phyloP scores from a whole-genome alignment of 2,888 invertebrate species.

The Amphiduros pacificus region DNA sequence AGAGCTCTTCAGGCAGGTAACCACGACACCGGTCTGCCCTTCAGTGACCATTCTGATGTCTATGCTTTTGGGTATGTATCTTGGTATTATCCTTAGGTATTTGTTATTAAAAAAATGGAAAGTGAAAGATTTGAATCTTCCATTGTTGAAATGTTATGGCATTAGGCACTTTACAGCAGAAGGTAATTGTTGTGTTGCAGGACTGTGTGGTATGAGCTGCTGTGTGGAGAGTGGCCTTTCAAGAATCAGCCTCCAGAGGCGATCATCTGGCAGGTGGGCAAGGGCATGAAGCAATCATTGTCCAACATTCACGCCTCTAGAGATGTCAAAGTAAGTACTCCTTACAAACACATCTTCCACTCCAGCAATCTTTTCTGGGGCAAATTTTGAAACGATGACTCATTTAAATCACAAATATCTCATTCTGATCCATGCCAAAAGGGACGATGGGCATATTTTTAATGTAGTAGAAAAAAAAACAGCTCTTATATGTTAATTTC shows the following conservation, averaged over 20 bases:
- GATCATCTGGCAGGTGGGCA: constrained; percentile 97
- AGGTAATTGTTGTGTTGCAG: constrained; percentile 62
- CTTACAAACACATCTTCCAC: too few species aligned
- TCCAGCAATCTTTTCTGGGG: too few species aligned
- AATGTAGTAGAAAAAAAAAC: too few species aligned
- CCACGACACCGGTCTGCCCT: constrained; percentile 82
- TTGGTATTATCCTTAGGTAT: neutral
- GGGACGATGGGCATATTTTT: too few species aligned
- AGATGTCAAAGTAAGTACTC: constrained; percentile 84
- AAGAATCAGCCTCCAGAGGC: constrained; percentile 86
- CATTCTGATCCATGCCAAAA: too few species aligned
- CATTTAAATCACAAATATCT: too few species aligned
- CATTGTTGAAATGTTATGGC: neutral
- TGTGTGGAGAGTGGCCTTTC: constrained; percentile 96
- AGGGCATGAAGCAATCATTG: constrained; percentile 87
- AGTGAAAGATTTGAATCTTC: neutral
- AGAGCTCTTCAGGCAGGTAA: constrained; percentile 70
- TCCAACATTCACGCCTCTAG: constrained; percentile 91
- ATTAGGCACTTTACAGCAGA: neutral
- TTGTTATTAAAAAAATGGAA: neutral
- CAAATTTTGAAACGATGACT: too few species aligned
- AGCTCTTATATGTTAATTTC: too few species aligned
- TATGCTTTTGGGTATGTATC: constrained; percentile 92
- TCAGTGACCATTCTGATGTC: constrained; percentile 89
- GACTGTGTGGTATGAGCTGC: constrained; percentile 97